Percentiles rank a stretch among this genome's conserved stretches.
These are phyloP conservation scores for Chanos chanos DNA, from an alignment of 2,797 vertebrate species.

Conservation along the genomic window DNA sequence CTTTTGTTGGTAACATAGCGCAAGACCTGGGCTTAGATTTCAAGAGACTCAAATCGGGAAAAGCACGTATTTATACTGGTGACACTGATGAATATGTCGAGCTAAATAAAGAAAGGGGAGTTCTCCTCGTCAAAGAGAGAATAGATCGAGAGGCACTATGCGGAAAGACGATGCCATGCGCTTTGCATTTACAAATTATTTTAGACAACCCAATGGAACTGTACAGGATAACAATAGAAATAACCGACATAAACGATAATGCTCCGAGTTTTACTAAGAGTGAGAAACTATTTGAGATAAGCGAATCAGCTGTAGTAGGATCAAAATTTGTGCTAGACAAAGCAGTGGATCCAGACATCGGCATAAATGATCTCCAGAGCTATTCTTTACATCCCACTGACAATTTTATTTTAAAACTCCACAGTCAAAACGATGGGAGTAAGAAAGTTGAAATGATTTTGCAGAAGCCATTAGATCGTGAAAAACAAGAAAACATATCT, in stretches of 20 bases:
- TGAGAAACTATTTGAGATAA: conserved; percentile 59
- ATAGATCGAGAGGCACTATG: conserved; percentile 83
- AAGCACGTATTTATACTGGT: conserved; percentile 66
- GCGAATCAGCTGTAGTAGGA: conserved; percentile 56
- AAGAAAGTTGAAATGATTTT: conserved; percentile 62
- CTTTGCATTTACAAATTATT: conserved; percentile 78
- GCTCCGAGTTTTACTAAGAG: conserved; percentile 48
- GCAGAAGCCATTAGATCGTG: conserved; percentile 63
- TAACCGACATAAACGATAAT: conserved; percentile 65
- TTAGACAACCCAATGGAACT: conserved; percentile 81
- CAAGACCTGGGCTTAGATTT: conserved; percentile 62
- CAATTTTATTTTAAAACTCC: conserved; percentile 53
- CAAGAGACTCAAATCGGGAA: conserved; percentile 62
- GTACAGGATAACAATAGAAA: conserved; percentile 68
- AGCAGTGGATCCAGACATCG: conserved; percentile 71
- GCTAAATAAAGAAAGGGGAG: conserved; percentile 75
- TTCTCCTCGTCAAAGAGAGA: conserved; percentile 76
- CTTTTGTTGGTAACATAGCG: conserved; percentile 55
- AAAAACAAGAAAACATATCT: conserved; percentile 51
- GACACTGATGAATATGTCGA: conserved; percentile 69
- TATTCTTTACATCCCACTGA: conserved; percentile 56
- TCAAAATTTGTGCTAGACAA: conserved; percentile 61
- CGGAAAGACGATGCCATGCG: conserved; percentile 67
- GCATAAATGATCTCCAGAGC: conserved; percentile 51
- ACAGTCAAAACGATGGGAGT: conserved; percentile 38